These are phyloP conservation scores for Trichopria drosophilae DNA, from an alignment of 2,888 invertebrate genomes.

Conservation along the genomic window DNA sequence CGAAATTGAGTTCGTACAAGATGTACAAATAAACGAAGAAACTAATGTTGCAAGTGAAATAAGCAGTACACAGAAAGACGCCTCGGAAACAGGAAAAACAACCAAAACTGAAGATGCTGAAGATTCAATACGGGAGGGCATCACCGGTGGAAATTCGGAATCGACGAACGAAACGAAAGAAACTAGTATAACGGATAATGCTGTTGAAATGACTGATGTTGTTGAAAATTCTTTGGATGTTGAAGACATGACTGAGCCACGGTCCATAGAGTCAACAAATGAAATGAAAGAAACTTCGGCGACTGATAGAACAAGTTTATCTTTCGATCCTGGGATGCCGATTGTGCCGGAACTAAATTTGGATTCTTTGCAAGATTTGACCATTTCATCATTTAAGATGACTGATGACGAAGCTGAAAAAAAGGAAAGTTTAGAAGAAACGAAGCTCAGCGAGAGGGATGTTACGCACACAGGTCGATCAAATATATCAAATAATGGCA, in stretches of 20 bases:
- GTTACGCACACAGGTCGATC: no score
- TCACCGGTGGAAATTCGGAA: constrained; percentile 27
- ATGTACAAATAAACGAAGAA: constrained; percentile 28
- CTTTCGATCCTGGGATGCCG: constrained; percentile 41
- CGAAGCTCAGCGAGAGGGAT: background rate
- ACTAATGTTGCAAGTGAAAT: constrained; percentile 22
- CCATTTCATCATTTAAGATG: constrained; percentile 48
- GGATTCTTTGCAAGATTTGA: constrained; percentile 50
- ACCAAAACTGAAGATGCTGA: constrained; percentile 3
- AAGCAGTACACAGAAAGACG: constrained; percentile 23
- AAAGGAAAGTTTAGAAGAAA: constrained; percentile 14
- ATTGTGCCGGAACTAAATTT: constrained; percentile 52
- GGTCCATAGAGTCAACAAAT: constrained; percentile 38
- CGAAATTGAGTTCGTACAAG: constrained; percentile 29
- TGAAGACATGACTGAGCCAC: constrained; percentile 33
- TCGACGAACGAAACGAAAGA: constrained; percentile 40
- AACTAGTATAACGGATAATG: constrained; percentile 33
- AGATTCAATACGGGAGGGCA: constrained; percentile 27
- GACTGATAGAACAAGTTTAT: constrained; percentile 33
- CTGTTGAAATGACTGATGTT: constrained; percentile 20
- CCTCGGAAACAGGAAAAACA: constrained; percentile 3
- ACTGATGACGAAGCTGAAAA: constrained; percentile 38
- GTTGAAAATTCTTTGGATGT: constrained; percentile 37
- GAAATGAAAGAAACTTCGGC: constrained; percentile 43
- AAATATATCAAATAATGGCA: no score